These are phyloP conservation scores for Myotis brandtii DNA, from an alignment of 2,113 vertebrate species.

Conservation along the genomic window DNA sequence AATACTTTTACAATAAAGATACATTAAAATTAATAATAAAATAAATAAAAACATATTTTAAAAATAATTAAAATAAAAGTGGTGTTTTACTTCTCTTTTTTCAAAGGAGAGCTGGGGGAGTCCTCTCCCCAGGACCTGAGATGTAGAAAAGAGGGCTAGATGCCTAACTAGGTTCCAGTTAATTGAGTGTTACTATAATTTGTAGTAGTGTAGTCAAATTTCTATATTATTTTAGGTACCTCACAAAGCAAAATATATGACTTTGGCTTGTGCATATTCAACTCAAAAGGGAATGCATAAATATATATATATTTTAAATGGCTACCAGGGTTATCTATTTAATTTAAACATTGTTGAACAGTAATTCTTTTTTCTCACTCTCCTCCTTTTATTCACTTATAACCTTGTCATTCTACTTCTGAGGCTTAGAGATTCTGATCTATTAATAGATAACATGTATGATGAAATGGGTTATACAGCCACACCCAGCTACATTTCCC, in stretches of 20 bases:
- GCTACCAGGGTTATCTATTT: background rate
- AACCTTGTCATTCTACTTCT: background rate
- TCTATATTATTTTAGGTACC: background rate
- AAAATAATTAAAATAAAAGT: background rate
- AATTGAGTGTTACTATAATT: background rate
- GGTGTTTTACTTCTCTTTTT: background rate
- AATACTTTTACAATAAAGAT: too few species aligned
- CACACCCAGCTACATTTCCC: background rate
- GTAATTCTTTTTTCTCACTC: background rate
- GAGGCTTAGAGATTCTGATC: background rate
- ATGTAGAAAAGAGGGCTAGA: background rate
- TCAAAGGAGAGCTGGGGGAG: background rate
- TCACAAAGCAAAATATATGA: constrained; percentile 3
- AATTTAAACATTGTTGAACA: background rate
- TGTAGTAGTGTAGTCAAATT: background rate
- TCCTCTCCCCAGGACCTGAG: background rate
- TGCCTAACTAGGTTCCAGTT: background rate
- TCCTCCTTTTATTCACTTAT: background rate
- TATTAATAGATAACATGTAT: background rate
- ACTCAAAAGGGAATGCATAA: background rate
- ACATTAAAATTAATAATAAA: too few species aligned
- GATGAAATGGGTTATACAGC: background rate
- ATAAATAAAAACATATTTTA: too few species aligned
- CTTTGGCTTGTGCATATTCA: background rate
- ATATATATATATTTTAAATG: background rate